A percentile compares a stretch with the other conserved stretches of the same genome.
phyloP scores from a whole-genome alignment of 2,888 invertebrate species.

The Conchocele bisecta region DNA sequence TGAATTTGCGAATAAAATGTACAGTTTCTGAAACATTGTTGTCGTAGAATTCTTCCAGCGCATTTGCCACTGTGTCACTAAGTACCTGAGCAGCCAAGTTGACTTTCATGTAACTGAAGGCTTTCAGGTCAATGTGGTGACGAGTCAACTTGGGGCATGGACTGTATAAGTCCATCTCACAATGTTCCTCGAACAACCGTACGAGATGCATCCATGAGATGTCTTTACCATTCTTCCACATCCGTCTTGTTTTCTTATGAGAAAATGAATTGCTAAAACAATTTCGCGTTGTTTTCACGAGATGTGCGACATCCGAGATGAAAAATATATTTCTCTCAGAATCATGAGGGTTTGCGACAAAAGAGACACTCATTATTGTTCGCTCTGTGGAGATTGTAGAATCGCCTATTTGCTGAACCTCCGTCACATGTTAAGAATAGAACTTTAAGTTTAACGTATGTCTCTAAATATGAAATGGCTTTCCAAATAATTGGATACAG shows the following conservation, averaged over 20 bases:
- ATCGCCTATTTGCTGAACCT: slow-evolving; percentile 54
- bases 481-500: slow-evolving; percentile 55
- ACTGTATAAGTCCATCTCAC: slow-evolving; percentile 10
- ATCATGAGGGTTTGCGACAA: neutral
- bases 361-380: neutral
- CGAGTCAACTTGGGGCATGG: slow-evolving; percentile 35
- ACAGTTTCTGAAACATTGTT: slow-evolving; percentile 20
- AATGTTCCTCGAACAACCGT: slow-evolving; percentile 38
- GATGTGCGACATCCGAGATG: slow-evolving; percentile 51
- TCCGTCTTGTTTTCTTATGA: slow-evolving; percentile 34
- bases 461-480: slow-evolving; percentile 43
- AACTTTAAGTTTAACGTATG: slow-evolving; percentile 23
- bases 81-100: slow-evolving; percentile 33
- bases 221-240: slow-evolving; percentile 50
- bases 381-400: slow-evolving; percentile 33
- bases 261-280: slow-evolving; percentile 55
- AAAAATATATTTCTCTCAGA: slow-evolving; percentile 30
- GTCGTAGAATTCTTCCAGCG: slow-evolving; percentile 20
- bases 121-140: slow-evolving; percentile 22
- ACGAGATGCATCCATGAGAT: slow-evolving; percentile 57
- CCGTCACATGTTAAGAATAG: slow-evolving; percentile 51
- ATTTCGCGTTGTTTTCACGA: slow-evolving; percentile 52
- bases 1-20: slow-evolving; percentile 38
- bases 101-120: slow-evolving; percentile 40
- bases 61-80: slow-evolving; percentile 32